Base-by-base conservation (phyloP, 1,140 invertebrate genomes). In the Sycobia sp. region DNA sequence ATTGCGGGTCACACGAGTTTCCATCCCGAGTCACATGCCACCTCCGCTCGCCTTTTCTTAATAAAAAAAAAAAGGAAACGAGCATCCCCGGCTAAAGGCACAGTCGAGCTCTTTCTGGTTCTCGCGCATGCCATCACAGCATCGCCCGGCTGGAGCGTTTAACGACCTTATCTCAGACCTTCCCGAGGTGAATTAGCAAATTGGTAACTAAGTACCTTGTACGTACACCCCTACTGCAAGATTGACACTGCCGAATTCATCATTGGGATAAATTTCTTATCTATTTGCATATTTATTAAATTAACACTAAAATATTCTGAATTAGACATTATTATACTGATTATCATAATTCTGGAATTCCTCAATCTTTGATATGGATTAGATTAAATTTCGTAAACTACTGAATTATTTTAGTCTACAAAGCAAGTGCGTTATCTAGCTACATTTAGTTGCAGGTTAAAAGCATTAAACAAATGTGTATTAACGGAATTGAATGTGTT, bases 201-300 rank as follows among this genome's bases (percentile, higher is more conserved):
- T 25, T 69, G 72, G 65, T 72, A 76, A 54, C 56, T 23, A 49
- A 20, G 29, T 62, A 73, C 71, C 74, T 61, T 51, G 78, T 67
- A 57, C 68, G 77, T 75, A 64, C 66, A 76, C 77, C 77, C 76
- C 80, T 74, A 38, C 77, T 80, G 77, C 76, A 72, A 82, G 80
- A 81, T 82, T 79, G 72, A 78, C 71, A 63, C 80, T 82, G 78
- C 77, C 77, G 41, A 67, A 74, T 61, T 81, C 80, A 82, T 80
- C 79, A 81, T 80, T 57, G 79, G 74, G 78, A 69, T 51, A 60
- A 43, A 32, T 16, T 8, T 25, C n/a, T 43, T 41, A 18, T 49
- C 14, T 16, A 34, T 59, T 69, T n/a, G 10, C 23, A 54, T n/a
- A n/a, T n/a, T n/a, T n/a, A n/a, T n/a, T n/a, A n/a, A n/a, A 59